Conservation (phyloP, 2,797 vertebrate genomes). For the Eurystomus glaucurus region DNA sequence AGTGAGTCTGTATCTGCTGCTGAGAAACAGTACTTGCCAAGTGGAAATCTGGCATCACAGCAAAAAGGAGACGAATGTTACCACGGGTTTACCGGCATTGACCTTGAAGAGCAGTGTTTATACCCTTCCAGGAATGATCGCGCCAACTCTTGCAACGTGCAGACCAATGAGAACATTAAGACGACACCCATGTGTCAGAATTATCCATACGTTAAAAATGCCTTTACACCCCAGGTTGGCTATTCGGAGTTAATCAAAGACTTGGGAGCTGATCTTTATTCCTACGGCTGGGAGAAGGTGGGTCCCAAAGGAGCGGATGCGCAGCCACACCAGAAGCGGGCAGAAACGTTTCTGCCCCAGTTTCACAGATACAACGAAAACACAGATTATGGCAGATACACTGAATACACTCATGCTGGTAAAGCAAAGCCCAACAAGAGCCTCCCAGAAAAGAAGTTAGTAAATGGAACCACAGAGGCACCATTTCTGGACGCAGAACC, state of each 20-base stretch:
- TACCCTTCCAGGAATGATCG: conserved; percentile 82
- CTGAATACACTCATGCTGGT: conserved; percentile 80
- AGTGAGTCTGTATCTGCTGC: conserved; percentile 73
- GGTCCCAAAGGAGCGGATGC: conserved; percentile 78
- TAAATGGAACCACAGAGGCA: conserved; percentile 83
- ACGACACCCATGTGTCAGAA: conserved; percentile 81
- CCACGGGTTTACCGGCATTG: conserved; percentile 77
- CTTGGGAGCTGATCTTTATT: conserved; percentile 72
- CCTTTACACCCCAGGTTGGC: conserved; percentile 78
- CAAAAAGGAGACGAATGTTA: conserved; percentile 83
- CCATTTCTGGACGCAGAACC: conserved; percentile 81
- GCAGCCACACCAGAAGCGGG: conserved; percentile 78
- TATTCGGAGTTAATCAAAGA: conserved; percentile 81
- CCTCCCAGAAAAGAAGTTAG: conserved; percentile 85
- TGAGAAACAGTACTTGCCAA: conserved; percentile 80
- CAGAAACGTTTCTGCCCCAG: conserved; percentile 78
- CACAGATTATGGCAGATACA: conserved; percentile 76
- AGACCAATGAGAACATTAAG: conserved; percentile 80
- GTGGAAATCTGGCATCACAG: conserved; percentile 73
- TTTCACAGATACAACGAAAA: conserved; percentile 78
- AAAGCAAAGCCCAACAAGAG: conserved; percentile 81
- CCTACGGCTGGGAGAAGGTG: conserved; percentile 80
- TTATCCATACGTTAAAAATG: conserved; percentile 78
- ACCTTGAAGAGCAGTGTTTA: conserved; percentile 84
- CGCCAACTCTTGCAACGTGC: conserved; percentile 70